A percentile compares a stretch with the other conserved stretches of the same genome.
These are phyloP conservation scores for Valencia hispanica DNA, from an alignment of 2,797 vertebrate genomes.

Conservation along the genomic window DNA sequence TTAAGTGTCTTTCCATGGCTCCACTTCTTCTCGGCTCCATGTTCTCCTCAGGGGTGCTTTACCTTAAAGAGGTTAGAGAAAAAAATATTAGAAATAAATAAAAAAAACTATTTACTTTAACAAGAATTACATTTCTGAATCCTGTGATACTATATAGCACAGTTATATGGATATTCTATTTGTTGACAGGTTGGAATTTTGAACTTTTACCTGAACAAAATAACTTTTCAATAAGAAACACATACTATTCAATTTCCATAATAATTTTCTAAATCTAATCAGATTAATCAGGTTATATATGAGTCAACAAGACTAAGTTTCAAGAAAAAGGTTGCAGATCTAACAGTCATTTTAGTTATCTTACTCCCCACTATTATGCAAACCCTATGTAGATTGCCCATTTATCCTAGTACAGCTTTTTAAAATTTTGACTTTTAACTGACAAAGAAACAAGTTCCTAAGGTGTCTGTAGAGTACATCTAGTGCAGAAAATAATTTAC, in stretches of 20 bases:
- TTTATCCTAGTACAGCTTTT: too few relatives aligned
- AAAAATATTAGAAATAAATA: not conserved
- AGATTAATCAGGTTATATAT: not conserved
- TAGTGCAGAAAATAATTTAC: too few relatives aligned
- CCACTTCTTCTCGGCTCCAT: not conserved
- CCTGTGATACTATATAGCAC: not conserved
- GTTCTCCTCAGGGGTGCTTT: conserved; percentile 4
- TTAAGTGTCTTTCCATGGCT: conserved; percentile 13
- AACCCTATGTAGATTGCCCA: not conserved
- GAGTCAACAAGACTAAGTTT: not conserved
- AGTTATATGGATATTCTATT: not conserved
- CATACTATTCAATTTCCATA: not conserved
- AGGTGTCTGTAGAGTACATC: too few relatives aligned
- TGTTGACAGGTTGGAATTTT: too few relatives aligned
- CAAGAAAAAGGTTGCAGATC: not conserved
- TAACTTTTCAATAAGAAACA: not conserved
- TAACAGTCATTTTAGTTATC: not conserved
- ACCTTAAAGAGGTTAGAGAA: conserved; percentile 2
- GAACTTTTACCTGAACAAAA: not conserved
- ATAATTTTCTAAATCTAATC: not conserved
- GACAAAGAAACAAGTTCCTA: too few relatives aligned
- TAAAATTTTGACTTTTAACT: too few relatives aligned
- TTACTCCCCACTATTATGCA: not conserved
- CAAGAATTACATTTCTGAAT: not conserved
- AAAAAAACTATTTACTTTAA: not conserved